Percentiles rank a stretch among this genome's conserved stretches.
Evolutionary conservation across 2,888 invertebrate genomes (phyloP).

Genomic region (Melanostoma mellinum): DNA sequence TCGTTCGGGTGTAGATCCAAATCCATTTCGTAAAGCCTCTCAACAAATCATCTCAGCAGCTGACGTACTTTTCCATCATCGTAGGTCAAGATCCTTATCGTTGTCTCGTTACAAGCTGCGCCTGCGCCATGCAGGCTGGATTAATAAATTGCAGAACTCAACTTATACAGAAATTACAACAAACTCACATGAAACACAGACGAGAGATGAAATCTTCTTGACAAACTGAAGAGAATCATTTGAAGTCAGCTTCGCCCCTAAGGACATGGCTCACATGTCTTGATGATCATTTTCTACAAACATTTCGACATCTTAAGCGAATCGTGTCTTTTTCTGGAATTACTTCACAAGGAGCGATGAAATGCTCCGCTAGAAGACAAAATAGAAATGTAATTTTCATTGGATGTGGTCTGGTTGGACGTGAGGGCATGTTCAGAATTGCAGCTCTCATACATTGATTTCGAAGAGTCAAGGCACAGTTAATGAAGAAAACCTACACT

Average conservation of each 20-base stretch:
- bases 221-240: constrained; percentile 72
- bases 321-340: constrained; percentile 70
- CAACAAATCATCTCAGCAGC: constrained; percentile 71
- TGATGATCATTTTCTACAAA: constrained; percentile 72
- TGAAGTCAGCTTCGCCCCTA: constrained; percentile 67
- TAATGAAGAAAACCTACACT: constrained; percentile 72
- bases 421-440: constrained; percentile 55
- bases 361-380: constrained; percentile 69
- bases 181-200: constrained; percentile 11
- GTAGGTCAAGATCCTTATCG: constrained; percentile 71
- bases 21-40: constrained; percentile 68
- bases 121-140: constrained; percentile 55
- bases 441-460: constrained; percentile 37
- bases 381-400: constrained; percentile 73
- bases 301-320: constrained; percentile 73
- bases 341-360: constrained; percentile 70
- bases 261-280: constrained; percentile 70
- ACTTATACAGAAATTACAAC: constrained; percentile 51
- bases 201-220: constrained; percentile 70
- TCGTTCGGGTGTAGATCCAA: constrained; percentile 69
- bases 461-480: constrained; percentile 45
- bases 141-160: constrained; percentile 62
- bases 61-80: constrained; percentile 67
- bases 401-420: constrained; percentile 66
- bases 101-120: constrained; percentile 53